Evolutionary conservation across 2,888 invertebrate genomes (phyloP).

Genomic region (Erpobdella octoculata): DNA sequence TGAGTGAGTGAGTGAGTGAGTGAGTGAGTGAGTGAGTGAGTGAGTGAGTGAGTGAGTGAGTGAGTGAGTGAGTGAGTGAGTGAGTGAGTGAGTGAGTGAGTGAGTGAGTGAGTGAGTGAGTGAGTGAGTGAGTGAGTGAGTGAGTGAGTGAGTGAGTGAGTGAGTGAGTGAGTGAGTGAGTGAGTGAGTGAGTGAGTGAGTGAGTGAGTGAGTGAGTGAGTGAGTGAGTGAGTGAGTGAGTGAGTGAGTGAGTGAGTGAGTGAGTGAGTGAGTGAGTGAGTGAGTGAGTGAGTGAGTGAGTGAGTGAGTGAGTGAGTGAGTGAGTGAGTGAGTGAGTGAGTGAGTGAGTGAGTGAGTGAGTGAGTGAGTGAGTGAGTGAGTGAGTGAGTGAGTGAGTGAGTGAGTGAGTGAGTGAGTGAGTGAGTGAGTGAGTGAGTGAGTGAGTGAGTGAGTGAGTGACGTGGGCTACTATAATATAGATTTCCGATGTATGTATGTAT

Average conservation of each 20-base stretch:
- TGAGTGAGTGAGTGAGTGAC: neutral
- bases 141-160: too few relatives aligned
- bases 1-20: too few relatives aligned
- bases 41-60: too few relatives aligned
- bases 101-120: too few relatives aligned
- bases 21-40: too few relatives aligned
- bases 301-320: neutral
- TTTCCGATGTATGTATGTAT: neutral
- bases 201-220: too few relatives aligned
- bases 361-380: neutral
- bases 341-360: neutral
- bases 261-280: neutral
- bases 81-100: too few relatives aligned
- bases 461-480: neutral
- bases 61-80: too few relatives aligned
- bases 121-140: too few relatives aligned
- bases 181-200: too few relatives aligned
- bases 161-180: too few relatives aligned
- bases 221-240: neutral
- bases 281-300: neutral
- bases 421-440: neutral
- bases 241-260: neutral
- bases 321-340: conserved; percentile 7
- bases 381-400: neutral
- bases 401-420: neutral